phyloP scores from a whole-genome alignment of 2,113 vertebrate genomes.

The Clupea harengus region DNA sequence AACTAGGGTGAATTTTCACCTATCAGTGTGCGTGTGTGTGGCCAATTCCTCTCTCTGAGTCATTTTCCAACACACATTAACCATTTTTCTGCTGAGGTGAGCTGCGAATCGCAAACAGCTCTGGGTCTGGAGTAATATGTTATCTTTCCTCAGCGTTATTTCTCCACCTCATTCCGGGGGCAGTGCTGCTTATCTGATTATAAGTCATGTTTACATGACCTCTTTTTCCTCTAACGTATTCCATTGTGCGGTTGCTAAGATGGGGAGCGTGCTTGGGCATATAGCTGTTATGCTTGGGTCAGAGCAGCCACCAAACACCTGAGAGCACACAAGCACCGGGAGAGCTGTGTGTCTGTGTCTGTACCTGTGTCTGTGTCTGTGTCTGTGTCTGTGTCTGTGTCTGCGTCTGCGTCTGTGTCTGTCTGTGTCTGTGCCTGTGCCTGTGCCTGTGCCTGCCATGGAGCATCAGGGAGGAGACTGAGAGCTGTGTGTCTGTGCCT shows the following conservation, averaged over 20 bases:
- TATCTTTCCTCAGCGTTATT: not conserved
- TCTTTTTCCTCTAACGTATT: constrained; percentile 31
- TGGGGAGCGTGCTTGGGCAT: constrained; percentile 25
- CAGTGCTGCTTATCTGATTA: constrained; percentile 33
- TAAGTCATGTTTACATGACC: constrained; percentile 35
- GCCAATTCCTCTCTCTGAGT: not conserved
- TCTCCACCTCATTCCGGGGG: constrained; percentile 11
- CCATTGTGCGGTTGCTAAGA: constrained; percentile 17
- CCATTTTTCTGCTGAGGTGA: not conserved
- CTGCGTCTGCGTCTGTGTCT: too few species aligned
- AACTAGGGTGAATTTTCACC: too few species aligned
- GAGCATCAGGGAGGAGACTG: not conserved
- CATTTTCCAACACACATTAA: not conserved
- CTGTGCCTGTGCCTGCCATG: not conserved
- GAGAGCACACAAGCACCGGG: not conserved
- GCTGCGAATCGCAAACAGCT: not conserved
- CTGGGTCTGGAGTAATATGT: not conserved
- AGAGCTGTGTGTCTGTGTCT: not conserved
- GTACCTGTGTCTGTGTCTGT: not conserved
- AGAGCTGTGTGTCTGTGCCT: not conserved
- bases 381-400: not conserved
- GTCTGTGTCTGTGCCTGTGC: too few species aligned
- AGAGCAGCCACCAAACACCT: not conserved
- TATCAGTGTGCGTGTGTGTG: too few species aligned
- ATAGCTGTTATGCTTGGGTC: constrained; percentile 15